These are phyloP conservation scores for Onychomys torridus DNA, from an alignment of 2,797 vertebrate species.

Conservation along the genomic window DNA sequence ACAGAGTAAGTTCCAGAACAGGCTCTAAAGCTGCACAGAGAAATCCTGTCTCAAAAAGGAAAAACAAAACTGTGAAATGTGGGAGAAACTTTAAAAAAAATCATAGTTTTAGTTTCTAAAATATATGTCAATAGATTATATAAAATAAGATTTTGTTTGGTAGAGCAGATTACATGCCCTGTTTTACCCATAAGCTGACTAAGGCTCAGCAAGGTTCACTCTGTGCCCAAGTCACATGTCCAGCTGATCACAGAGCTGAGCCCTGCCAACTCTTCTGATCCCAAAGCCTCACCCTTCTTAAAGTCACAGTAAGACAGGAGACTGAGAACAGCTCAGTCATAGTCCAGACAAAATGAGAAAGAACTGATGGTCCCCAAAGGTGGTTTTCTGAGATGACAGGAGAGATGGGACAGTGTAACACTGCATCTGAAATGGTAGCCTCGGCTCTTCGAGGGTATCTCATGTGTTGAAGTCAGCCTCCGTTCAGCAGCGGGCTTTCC, in stretches of 20 bases:
- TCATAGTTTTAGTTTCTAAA: slow-evolving; percentile 18
- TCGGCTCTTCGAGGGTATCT: background rate
- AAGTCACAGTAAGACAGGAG: background rate
- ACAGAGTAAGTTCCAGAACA: no score
- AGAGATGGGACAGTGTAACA: background rate
- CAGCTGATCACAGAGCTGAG: background rate
- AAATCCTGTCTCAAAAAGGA: background rate
- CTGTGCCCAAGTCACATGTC: background rate
- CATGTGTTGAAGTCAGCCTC: background rate
- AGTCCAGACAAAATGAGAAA: background rate
- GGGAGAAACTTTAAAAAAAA: background rate
- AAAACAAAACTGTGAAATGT: background rate
- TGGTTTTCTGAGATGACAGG: background rate
- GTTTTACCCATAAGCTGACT: background rate
- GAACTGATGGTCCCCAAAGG: background rate
- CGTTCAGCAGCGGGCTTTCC: slow-evolving; percentile 28
- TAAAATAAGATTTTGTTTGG: background rate
- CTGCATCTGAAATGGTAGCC: background rate
- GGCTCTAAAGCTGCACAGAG: no score
- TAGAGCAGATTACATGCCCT: background rate
- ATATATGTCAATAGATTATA: background rate
- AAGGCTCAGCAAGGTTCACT: background rate
- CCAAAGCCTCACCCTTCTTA: background rate
- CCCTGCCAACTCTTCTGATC: background rate
- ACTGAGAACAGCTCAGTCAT: background rate